These are phyloP conservation scores for Aulostomus chinensis DNA, from an alignment of 2,797 vertebrate species.

Conservation along the genomic window DNA sequence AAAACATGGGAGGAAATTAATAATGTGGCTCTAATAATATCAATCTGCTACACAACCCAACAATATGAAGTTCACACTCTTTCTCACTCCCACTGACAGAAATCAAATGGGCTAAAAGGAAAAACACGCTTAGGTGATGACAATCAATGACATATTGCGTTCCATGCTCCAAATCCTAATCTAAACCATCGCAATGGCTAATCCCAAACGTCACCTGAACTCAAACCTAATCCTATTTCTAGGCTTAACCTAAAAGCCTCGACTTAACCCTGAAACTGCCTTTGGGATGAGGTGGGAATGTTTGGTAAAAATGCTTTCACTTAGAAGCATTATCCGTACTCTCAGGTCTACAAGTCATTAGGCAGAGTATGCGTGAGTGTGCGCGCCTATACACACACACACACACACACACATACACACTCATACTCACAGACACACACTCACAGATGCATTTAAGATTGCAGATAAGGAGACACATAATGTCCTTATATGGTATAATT, in stretches of 20 bases:
- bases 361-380: too few species aligned
- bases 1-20: too few species aligned
- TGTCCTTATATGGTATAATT: constrained; percentile 59
- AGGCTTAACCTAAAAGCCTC: neutral
- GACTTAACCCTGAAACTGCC: constrained; percentile 5
- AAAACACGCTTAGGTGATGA: neutral
- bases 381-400: constrained; percentile 22
- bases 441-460: constrained; percentile 43
- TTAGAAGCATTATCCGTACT: neutral
- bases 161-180: neutral
- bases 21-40: too few species aligned
- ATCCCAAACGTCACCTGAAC: neutral
- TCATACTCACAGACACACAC: constrained; percentile 17
- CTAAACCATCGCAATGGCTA: neutral
- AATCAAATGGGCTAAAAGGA: neutral
- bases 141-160: neutral
- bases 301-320: neutral
- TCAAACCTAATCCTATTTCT: neutral
- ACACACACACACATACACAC: constrained; percentile 22
- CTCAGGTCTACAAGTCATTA: constrained; percentile 28
- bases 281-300: constrained; percentile 1
- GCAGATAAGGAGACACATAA: constrained; percentile 42
- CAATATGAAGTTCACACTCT: too few species aligned
- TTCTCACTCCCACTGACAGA: too few species aligned
- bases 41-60: too few species aligned